phyloP scores from a whole-genome alignment of 2,888 invertebrate genomes.

The Phania funesta region DNA sequence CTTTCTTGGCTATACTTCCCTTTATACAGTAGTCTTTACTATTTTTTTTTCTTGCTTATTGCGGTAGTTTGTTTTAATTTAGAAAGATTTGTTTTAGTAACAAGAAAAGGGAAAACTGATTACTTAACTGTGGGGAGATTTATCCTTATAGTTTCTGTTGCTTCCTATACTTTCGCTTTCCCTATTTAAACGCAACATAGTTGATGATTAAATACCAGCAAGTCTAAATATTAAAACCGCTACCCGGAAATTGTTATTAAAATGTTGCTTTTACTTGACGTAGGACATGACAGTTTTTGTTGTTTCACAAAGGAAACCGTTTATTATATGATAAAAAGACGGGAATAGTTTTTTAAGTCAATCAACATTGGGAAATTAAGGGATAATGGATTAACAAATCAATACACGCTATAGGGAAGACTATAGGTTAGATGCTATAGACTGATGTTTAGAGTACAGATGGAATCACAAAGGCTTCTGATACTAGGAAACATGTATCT shows the following conservation, averaged over 20 bases:
- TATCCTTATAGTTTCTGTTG: conserved; percentile 4
- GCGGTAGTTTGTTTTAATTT: conserved; percentile 42
- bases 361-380: too few species aligned
- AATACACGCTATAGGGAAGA: too few species aligned
- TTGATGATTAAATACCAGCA: conserved; percentile 29
- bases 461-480: too few species aligned
- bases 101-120: neutral
- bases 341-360: too few species aligned
- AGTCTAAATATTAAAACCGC: neutral
- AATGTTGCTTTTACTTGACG: neutral
- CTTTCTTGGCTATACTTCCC: neutral
- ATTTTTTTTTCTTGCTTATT: conserved; percentile 18
- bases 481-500: too few species aligned
- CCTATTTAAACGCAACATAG: neutral
- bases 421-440: too few species aligned
- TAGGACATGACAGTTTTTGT: conserved; percentile 5
- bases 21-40: neutral
- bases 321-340: too few species aligned
- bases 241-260: conserved; percentile 9
- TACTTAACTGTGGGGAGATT: neutral
- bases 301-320: neutral
- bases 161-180: neutral
- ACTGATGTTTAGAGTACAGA: too few species aligned
- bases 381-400: too few species aligned
- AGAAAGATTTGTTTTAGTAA: conserved; percentile 1